Base-by-base conservation (phyloP, 2,888 invertebrate genomes). In the Drosophila histrio region DNA sequence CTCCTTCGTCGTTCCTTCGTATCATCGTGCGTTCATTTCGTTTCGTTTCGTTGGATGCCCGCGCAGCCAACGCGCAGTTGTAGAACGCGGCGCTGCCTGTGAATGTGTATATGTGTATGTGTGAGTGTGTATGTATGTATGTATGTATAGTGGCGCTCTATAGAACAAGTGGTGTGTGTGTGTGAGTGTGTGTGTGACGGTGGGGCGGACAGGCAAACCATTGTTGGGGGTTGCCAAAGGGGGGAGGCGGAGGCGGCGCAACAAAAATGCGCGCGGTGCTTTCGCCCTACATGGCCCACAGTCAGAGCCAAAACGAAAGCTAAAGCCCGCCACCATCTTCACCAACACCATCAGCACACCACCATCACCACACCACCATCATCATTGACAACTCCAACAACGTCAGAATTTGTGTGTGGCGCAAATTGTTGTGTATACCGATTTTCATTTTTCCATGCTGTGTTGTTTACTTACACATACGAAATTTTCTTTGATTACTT, bases 401-500 rank as follows among this genome's bases (percentile, higher is more conserved):
- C 75, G 76, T 72, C 77, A 76, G 72, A 72, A 77, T 65, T 74
- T 74, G 73, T 79, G 79, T 81, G 84, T 85, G 84, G 84, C 87
- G 87, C 87, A 85, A 85, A 85, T 86, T 85, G 87, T 85, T 85
- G 84, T 85, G 84, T 85, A 85, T 85, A 85, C 84, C 81, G 84
- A 85, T 85, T 85, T 85, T 85, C 84, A 84, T 84, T 87, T 85
- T 87, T 84, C 84, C 84, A 83, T 83, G 82, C 82, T 83, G 82
- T 83, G 82, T 83, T 85, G 84, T 85, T 85, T 85, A 85, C 84
- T 85, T 84, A 85, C 84, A 81, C 84, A 81, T 64, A 86, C 81
- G 79, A 79, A 85, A 83, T 80, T 86, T 85, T 85, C 87, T 73
- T 70, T 65, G 62, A 67, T 79, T 79, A 79, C 79, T 76, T 74